Base-by-base conservation (phyloP, 1,140 invertebrate genomes). In the Coenobita brevimanus region DNA sequence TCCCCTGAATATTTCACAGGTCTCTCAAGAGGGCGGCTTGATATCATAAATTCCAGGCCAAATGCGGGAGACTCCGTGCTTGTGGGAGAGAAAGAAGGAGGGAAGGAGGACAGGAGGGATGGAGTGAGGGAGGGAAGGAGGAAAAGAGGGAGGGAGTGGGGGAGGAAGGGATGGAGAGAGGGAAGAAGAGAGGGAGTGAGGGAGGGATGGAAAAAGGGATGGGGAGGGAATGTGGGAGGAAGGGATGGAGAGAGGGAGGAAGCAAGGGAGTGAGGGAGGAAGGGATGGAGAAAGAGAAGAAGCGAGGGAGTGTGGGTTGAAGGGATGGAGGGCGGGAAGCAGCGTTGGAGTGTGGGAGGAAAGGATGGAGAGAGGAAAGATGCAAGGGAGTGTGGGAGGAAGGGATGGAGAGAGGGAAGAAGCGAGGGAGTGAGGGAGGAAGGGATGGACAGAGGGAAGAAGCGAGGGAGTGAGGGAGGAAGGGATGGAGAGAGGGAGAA, bases 191-290 rank as follows among this genome's bases (percentile, higher is more conserved):
- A 41, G 71, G 24, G 24, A 36, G 43, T 0, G 43, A 27, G 75
- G 36, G 75, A 27, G 75, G 21, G 8, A 46, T n/a, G 36, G n/a
- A 2, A 24, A 43, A 43, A 54, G 75, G 36, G 33, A 38, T 21
- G 21, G 43, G 27, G 41, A 43, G 43, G 41, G 1, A 21, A 27
- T 24, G 10, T n/a, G 38, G 21, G 27, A 43, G 73, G 15, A n/a
- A 36, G 50, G 38, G 30, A 62, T 8, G n/a, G 50, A 81, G 78
- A 81, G 78, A 60, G 54, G 62, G 50, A 60, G 78, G 36, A 27
- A 57, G 76, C 54, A 24, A 27, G 24, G 13, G 46, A 60, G 46
- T 3, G 46, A 57, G 50, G 62, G 36, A 46, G 36, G 50, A 30
- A 78, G 24, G 13, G 73, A 78, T 3, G 27, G 46, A 78, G 38